Evolutionary conservation across 2,888 invertebrate genomes (phyloP).

Genomic region (Pandemis corylana): DNA sequence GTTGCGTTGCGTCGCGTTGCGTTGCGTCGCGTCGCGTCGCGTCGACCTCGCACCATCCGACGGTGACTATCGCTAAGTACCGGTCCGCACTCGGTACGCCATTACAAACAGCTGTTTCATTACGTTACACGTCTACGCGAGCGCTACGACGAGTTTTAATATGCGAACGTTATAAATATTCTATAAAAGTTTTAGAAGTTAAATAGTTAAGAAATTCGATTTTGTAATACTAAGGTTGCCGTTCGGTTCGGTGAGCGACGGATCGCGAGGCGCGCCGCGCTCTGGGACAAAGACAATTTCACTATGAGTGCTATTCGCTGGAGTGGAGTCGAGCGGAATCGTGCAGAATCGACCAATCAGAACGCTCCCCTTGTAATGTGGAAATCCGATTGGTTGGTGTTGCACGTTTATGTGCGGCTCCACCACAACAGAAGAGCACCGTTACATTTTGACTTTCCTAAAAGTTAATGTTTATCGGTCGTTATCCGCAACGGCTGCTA

Average conservation of each 20-base stretch:
- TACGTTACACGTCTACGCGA: conserved; percentile 63
- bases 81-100: conserved; percentile 59
- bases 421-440: no score
- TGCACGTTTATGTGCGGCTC: no score
- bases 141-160: conserved; percentile 65
- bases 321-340: no score
- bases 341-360: no score
- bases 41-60: conserved; percentile 56
- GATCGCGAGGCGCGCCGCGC: conserved; percentile 27
- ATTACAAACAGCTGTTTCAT: conserved; percentile 52
- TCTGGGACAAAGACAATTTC: conserved; percentile 16
- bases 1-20: conserved; percentile 5
- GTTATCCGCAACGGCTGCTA: conserved; percentile 40
- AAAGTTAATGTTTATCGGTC: background rate
- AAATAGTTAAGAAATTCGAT: conserved; percentile 78
- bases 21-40: conserved; percentile 29
- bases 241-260: conserved; percentile 54
- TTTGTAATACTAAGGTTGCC: conserved; percentile 71
- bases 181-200: conserved; percentile 75
- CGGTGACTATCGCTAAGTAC: conserved; percentile 61
- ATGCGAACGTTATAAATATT: conserved; percentile 75
- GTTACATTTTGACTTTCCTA: conserved; percentile 8
- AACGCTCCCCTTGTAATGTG: no score
- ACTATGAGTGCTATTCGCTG: no score
- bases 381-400: no score